Conservation (phyloP, 2,888 invertebrate species). For the Steinernema hermaphroditum region DNA sequence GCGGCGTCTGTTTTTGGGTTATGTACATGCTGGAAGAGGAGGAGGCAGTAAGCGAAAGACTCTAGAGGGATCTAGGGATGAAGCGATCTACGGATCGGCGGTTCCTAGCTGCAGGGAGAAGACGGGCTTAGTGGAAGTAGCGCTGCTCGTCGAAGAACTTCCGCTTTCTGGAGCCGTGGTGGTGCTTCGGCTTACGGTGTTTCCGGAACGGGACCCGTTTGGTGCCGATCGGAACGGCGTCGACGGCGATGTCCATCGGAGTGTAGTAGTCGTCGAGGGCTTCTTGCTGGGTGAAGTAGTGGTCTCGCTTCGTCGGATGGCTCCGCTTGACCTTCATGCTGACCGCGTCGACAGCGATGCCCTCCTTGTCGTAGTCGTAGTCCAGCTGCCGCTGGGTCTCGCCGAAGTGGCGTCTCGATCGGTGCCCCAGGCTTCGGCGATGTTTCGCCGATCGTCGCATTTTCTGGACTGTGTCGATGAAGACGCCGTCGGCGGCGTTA, state of each 20-base stretch:
- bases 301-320: no score
- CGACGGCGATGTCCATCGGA: no score
- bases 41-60: slow-evolving; percentile 17
- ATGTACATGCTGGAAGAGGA: no score
- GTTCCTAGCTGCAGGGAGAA: no score
- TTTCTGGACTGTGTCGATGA: not conserved
- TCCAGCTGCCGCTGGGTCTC: not conserved
- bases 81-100: no score
- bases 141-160: slow-evolving; percentile 16
- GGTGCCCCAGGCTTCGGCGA: not conserved
- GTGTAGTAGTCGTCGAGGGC: no score
- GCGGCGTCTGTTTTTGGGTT: no score
- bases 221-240: no score
- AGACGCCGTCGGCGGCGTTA: not conserved
- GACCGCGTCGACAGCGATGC: slow-evolving; percentile 3
- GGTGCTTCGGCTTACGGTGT: not conserved
- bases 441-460: not conserved
- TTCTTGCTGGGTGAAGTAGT: no score
- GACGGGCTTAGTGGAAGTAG: not conserved
- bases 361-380: not conserved
- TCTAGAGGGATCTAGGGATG: not conserved
- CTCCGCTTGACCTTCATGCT: no score
- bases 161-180: not conserved
- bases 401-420: not conserved
- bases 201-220: no score